Evolutionary conservation across 2,888 invertebrate genomes (phyloP), one percentile per base, ranked within the genome.

Genomic region (Selenia dentaria): DNA sequence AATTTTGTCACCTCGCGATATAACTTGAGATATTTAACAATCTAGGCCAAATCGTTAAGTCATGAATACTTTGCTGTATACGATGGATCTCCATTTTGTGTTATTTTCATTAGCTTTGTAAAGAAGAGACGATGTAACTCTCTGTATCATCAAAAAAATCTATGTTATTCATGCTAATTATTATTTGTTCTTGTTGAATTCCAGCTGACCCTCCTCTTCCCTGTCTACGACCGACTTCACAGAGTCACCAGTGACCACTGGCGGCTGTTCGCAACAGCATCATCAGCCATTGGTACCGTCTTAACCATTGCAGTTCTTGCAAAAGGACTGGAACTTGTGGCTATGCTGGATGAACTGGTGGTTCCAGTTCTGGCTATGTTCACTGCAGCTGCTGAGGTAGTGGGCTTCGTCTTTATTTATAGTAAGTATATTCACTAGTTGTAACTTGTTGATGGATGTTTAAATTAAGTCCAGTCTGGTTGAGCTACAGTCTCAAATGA

Each of bases 321-420:
- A 0, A 73, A 73, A 47, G 87, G 88, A 2, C 44, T 89, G 9
- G 76, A 79, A 18, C 62, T 86, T 1, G 79, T 80, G 0, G 67
- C 73, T 0, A 51, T 86, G 6, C 33, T 91, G 24, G 91, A 91
- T 49, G 84, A 85, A 3, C 53, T 87, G 9, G 72, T 82, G 0
- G 57, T 90, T 0, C 89, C 90, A 3, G 67, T 86, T 0, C 56
- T 90, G 0, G 77, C 81, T 25, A 74, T 80, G 2, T 84, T 87
- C 26, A 83, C 88, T 0, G 69, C 80, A 6, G 68, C 80, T 1
- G 60, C 85, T 10, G 87, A 90, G 52, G 72, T 90, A 0, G 79
- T 85, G 1, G 90, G 86, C 38, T 88, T 90, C 50, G 83, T 83
- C 5, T 88, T 83, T 58, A 85, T 90, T 58, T 90, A 90, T 65